Evolutionary conservation across 2,888 invertebrate genomes (phyloP), one percentile per base, ranked within the genome.

Genomic region (Pseudoips prasinana): DNA sequence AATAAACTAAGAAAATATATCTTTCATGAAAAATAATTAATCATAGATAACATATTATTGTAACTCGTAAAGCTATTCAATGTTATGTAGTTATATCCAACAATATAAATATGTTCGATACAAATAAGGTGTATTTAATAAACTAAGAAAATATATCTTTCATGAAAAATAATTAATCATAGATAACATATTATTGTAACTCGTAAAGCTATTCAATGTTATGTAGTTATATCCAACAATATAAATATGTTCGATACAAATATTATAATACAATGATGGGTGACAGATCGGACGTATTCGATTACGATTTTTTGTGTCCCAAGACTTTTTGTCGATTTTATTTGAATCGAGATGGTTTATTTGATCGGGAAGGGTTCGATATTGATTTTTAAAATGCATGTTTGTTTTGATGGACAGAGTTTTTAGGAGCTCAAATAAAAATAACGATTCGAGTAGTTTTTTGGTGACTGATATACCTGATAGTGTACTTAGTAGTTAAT

Each of bases 331-430:
- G 50, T 60, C 69, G 61, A 58, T 67, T 78, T 78, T 75, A 73
- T 81, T 77, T 64, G 66, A 72, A 75, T 76, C 69, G 64, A 58
- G 56, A 59, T 61, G 71, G 68, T 66, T 75, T 84, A 79, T 84
- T 81, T 80, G 76, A 80, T 83, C 74, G 71, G 69, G 63, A 80
- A 82, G 82, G 82, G 82, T 80, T 81, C 70, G n/a, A 44, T 86
- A 82, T 87, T 86, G 84, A 82, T 84, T 86, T 85, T 82, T 61
- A 60, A 73, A 71, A 71, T 62, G 67, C 58, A 70, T 84, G 74
- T 86, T 85, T 83, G 73, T 71, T 77, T 72, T 83, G 74, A 78
- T 81, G 77, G 73, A 57, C 47, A 59, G 64, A 70, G 69, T 71
- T 58, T 74, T 73, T 73, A 67, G 62, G 64, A 61, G 51, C 51